These are phyloP conservation scores for Polymixis lichenea DNA, from an alignment of 2,888 invertebrate genomes.

Conservation along the genomic window DNA sequence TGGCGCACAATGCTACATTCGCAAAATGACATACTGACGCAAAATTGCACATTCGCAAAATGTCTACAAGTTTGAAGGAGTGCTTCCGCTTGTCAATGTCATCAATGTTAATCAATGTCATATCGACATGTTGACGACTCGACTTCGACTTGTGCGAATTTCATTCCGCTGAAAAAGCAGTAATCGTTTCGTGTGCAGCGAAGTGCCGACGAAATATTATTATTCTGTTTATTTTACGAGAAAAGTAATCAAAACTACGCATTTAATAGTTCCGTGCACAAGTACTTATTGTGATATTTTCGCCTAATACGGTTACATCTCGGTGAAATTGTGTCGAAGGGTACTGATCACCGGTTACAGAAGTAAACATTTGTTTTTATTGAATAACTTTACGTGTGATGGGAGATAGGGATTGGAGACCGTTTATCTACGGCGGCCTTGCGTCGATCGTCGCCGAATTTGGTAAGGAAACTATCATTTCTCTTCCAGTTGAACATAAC, in stretches of 20 bases:
- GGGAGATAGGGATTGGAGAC: conserved; percentile 96
- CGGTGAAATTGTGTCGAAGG: conserved; percentile 11
- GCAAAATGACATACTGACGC: too few species aligned
- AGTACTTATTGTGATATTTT: conserved; percentile 11
- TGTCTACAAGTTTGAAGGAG: background rate
- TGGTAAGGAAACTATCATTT: conserved; percentile 90
- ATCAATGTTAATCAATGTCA: too few species aligned
- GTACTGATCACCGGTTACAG: conserved; percentile 52
- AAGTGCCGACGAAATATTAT: conserved; percentile 35
- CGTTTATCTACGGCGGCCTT: conserved; percentile 98
- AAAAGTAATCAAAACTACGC: conserved; percentile 16
- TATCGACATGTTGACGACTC: too few species aligned
- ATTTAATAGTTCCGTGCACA: conserved; percentile 2
- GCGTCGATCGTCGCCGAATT: conserved; percentile 98
- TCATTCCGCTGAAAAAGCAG: conserved; percentile 34
- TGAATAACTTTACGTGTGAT: conserved; percentile 87
- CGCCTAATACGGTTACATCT: background rate
- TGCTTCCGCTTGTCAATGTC: conserved; percentile 33
- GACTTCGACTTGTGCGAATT: too few species aligned
- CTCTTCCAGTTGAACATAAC: conserved; percentile 51
- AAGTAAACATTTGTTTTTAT: conserved; percentile 45
- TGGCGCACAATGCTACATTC: too few species aligned
- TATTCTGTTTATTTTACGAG: conserved; percentile 14
- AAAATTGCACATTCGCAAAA: too few species aligned
- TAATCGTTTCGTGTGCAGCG: conserved; percentile 21